Evolutionary conservation across 2,797 vertebrate genomes (phyloP).

Genomic region (Myotis daubentonii): DNA sequence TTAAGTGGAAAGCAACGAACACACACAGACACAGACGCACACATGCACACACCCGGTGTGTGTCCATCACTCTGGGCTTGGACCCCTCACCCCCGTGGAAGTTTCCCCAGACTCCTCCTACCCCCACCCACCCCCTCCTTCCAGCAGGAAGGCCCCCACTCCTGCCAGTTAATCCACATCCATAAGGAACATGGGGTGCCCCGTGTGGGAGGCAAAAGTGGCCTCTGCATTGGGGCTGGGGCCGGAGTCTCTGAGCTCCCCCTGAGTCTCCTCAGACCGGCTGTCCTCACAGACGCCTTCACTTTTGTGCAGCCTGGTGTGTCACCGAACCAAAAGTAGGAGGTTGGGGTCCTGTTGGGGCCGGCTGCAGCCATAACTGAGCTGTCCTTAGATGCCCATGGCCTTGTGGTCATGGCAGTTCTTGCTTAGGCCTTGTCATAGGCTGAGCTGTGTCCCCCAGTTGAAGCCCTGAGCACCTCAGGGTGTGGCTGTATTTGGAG

Average conservation of each 20-base stretch:
- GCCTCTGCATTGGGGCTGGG: fast-evolving
- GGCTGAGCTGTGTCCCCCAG: neutral
- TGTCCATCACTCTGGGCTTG: too few species aligned
- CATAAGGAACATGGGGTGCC: too few species aligned
- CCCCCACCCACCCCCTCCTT: fast-evolving
- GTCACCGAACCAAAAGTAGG: fast-evolving
- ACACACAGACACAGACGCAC: too few species aligned
- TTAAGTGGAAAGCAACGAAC: too few species aligned
- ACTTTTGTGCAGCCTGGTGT: fast-evolving
- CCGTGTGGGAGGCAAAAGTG: fast-evolving
- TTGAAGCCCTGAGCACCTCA: neutral
- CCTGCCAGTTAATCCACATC: neutral
- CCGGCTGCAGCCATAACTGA: neutral
- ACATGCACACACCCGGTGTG: too few species aligned
- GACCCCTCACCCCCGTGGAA: too few species aligned
- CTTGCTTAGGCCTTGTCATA: fast-evolving
- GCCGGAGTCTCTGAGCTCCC: neutral
- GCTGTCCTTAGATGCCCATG: fast-evolving
- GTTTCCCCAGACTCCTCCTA: too few species aligned
- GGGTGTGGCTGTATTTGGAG: neutral
- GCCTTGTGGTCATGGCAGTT: fast-evolving
- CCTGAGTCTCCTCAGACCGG: neutral
- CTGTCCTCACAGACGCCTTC: neutral
- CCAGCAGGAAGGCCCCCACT: neutral
- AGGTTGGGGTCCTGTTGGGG: fast-evolving